Percentiles rank a stretch among this genome's conserved stretches.
These are phyloP conservation scores for Leucophora obtusa DNA, from an alignment of 2,888 invertebrate species.

Conservation along the genomic window DNA sequence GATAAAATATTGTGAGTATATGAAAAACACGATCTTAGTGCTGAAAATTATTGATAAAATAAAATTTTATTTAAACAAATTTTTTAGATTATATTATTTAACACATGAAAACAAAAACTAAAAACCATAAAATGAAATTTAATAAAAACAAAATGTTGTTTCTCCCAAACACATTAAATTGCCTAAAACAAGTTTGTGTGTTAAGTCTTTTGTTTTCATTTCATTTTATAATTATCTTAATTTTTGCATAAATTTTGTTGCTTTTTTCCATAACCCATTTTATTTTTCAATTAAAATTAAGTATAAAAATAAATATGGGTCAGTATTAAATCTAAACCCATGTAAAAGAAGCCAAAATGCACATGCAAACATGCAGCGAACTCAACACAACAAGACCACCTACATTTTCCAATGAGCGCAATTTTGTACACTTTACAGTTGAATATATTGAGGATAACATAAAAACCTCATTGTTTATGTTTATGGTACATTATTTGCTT, in stretches of 20 bases:
- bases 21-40: no score
- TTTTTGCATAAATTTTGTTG: no score
- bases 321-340: not conserved
- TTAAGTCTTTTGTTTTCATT: slow-evolving; percentile 35
- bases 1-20: no score
- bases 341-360: not conserved
- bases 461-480: not conserved
- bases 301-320: not conserved
- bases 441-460: not conserved
- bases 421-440: not conserved
- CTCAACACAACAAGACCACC: slow-evolving; percentile 3
- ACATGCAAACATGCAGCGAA: not conserved
- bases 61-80: no score
- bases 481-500: slow-evolving; percentile 6
- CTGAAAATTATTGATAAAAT: no score
- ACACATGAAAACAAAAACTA: no score
- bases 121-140: no score
- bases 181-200: slow-evolving; percentile 21
- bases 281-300: not conserved
- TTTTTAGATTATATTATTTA: no score
- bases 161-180: not conserved
- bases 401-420: not conserved
- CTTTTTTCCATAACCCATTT: not conserved
- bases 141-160: no score
- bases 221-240: no score